Evolutionary conservation across 2,113 vertebrate genomes (phyloP), one percentile per base, ranked within the genome.

Genomic region (Spea multiplicata): DNA sequence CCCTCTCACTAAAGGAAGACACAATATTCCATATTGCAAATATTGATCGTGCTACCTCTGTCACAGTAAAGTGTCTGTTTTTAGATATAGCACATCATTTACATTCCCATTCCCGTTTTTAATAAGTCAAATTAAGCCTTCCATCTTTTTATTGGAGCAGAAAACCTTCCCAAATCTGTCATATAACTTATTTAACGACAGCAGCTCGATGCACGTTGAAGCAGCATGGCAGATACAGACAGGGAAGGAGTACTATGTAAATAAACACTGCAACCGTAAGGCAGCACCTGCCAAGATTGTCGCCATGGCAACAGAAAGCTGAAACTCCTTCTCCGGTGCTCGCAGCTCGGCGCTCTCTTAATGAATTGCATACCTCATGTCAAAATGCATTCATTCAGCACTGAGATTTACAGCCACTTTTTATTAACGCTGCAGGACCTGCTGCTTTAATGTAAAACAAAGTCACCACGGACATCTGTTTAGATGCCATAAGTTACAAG

Each of bases 251-350:
- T 7, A 12, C 5, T 4, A 59, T 9, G 6, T 59, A 9, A 7
- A 13, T 8, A 59, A n/a, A 49, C 45, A 13, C 17, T 47, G 49
- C 67, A 49, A 69, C 67, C 12, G 66, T 10, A 5, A 16, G 48
- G 76, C 16, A 66, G 61, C 49, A 49, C 16, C 62, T 5, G n/a
- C 17, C 30, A 67, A 65, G 64, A 70, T 30, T 59, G 44, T 74
- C 52, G 67, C 78, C 71, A 80, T 74, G 45, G 64, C 30, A 61
- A 80, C 77, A 8, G 5, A 48, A 44, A 13, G 46, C 7, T 50
- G 45, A 30, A 16, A 8, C 66, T 13, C 30, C 13, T 6, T 57
- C 50, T 7, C 59, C 44, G 30, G 44, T 48, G 65, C 46, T 8
- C 30, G 3, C 12, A 75, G 8, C n/a, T 6, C 44, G 10, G 53